These are phyloP conservation scores for Nemotelus nigrinus DNA, from an alignment of 2,888 invertebrate species.

Conservation along the genomic window DNA sequence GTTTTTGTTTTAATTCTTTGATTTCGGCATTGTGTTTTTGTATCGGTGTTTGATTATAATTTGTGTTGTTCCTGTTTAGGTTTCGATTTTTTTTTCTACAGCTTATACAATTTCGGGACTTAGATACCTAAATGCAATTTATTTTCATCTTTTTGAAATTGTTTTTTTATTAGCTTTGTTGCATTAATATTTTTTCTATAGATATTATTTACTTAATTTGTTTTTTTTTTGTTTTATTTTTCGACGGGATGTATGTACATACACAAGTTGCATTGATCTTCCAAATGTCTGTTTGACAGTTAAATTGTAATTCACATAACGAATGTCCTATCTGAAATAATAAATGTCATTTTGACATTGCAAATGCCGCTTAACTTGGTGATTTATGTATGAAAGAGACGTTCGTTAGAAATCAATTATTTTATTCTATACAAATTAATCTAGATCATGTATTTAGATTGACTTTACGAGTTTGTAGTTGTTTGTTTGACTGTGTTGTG, in stretches of 20 bases:
- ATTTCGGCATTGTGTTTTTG: too few species aligned
- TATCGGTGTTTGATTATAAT: not conserved
- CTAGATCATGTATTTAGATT: constrained; percentile 4
- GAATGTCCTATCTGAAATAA: too few species aligned
- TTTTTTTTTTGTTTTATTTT: not conserved
- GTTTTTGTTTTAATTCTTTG: not conserved
- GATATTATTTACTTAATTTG: not conserved
- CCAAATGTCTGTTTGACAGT: too few species aligned
- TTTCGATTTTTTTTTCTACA: not conserved
- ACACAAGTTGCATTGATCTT: not conserved
- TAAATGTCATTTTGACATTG: too few species aligned
- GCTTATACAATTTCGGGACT: constrained; percentile 2
- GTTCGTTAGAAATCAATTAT: too few species aligned
- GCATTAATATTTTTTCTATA: too few species aligned
- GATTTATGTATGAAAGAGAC: too few species aligned
- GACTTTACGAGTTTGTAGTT: constrained; percentile 9
- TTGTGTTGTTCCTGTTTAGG: not conserved
- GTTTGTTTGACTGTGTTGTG: not conserved
- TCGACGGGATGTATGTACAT: not conserved
- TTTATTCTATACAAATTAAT: constrained; percentile 22
- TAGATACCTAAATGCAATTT: constrained; percentile 6
- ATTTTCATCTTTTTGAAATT: too few species aligned
- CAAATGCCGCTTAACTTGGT: too few species aligned
- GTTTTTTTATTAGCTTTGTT: too few species aligned
- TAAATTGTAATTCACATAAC: too few species aligned